Conservation (phyloP, 2,797 vertebrate species). For the Zonotrichia albicollis region DNA sequence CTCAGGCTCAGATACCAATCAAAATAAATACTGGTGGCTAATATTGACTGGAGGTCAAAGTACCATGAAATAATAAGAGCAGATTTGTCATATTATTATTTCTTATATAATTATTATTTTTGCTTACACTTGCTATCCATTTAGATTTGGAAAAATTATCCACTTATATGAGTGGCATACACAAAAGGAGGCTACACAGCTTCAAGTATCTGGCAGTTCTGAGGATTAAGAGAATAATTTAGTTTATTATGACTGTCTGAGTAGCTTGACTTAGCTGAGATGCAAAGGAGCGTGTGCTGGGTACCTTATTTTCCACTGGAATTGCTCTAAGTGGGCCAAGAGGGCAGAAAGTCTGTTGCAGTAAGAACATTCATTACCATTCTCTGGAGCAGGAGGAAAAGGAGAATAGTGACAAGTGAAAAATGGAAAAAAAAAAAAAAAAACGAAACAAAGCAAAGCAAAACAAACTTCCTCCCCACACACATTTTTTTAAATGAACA, state of each 20-base stretch:
- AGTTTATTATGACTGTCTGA: not conserved
- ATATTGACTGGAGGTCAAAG: not conserved
- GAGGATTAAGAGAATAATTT: constrained; percentile 5
- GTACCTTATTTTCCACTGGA: not conserved
- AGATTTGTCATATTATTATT: not conserved
- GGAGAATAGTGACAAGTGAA: not conserved
- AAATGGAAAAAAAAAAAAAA: not conserved
- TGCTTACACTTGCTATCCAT: not conserved
- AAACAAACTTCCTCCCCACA: not conserved
- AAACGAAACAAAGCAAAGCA: not conserved
- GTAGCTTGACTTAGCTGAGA: not conserved
- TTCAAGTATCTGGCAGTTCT: not conserved
- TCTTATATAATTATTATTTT: not conserved
- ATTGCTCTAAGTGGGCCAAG: not conserved
- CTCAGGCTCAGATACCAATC: not conserved
- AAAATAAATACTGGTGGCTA: not conserved
- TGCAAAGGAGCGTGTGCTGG: not conserved
- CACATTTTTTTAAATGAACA: not conserved
- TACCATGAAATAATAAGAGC: not conserved
- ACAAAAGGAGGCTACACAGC: not conserved
- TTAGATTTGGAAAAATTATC: not conserved
- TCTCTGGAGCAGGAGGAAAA: not conserved
- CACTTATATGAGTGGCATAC: not conserved
- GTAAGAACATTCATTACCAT: not conserved
- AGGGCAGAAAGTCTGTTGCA: not conserved